A percentile compares a stretch with the other conserved stretches of the same genome.
Evolutionary conservation across 92 coral and sea anemone species (phyloP).

Genomic region (Palythoa heliodiscus): DNA sequence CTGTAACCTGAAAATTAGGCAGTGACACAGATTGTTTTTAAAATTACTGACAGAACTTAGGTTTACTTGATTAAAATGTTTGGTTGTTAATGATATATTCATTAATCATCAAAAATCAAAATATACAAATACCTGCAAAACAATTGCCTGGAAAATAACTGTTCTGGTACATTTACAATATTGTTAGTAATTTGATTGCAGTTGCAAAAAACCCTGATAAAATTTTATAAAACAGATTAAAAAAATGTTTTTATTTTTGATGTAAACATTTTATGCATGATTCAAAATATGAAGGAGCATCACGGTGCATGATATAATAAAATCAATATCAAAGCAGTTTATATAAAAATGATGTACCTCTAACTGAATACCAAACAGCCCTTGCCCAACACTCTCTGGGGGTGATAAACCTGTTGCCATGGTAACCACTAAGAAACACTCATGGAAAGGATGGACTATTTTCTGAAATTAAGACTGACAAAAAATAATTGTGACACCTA

Average conservation of each 20-base stretch:
- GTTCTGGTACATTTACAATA: no score
- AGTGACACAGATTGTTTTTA: not conserved
- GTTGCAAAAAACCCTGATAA: no score
- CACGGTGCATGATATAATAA: not conserved
- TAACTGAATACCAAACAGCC: slow-evolving; percentile 82
- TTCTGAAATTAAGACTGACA: not conserved
- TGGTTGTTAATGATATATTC: no score
- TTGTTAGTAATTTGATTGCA: no score
- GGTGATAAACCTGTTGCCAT: slow-evolving; percentile 54
- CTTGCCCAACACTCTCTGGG: slow-evolving; percentile 84
- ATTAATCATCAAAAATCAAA: no score
- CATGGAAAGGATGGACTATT: slow-evolving; percentile 2
- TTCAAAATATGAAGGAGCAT: no score
- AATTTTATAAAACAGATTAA: no score
- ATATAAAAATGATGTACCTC: slow-evolving; percentile 54
- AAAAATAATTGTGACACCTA: not conserved
- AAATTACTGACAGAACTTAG: not conserved
- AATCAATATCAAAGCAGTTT: not conserved
- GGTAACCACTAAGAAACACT: slow-evolving; percentile 43
- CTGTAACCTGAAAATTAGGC: slow-evolving; percentile 65
- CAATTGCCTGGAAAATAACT: no score
- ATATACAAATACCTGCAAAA: no score
- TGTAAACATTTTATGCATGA: no score
- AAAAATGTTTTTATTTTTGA: no score
- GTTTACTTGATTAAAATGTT: not conserved